Conservation (phyloP, 2,888 invertebrate species). For the Drosophila percnosoma region DNA sequence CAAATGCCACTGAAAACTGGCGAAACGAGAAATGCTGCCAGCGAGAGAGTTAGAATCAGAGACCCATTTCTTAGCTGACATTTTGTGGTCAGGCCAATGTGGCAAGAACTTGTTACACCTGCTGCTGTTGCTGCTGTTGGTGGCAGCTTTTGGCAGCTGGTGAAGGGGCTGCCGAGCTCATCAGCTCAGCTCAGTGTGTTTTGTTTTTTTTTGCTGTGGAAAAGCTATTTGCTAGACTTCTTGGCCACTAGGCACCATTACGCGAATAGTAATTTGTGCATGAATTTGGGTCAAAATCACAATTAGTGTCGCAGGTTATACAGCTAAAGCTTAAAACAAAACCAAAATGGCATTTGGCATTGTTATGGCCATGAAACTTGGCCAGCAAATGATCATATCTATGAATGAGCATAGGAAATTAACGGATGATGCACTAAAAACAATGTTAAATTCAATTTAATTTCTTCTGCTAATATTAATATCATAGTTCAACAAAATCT, state of each 20-base stretch:
- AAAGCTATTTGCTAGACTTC: constrained; percentile 45
- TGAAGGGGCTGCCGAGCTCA: constrained; percentile 32
- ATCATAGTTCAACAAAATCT: not conserved
- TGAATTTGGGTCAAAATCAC: constrained; percentile 79
- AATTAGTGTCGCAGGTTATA: constrained; percentile 68
- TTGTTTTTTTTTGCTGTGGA: constrained; percentile 4
- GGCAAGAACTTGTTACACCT: constrained; percentile 80
- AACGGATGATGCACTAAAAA: not conserved
- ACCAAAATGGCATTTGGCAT: constrained; percentile 33
- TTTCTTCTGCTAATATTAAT: not conserved
- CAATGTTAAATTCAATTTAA: not conserved
- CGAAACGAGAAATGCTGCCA: constrained; percentile 52
- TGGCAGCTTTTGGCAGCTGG: constrained; percentile 18
- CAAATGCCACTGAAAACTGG: constrained; percentile 51
- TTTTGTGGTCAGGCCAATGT: constrained; percentile 67
- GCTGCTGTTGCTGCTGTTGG: constrained; percentile 39
- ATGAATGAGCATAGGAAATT: not conserved
- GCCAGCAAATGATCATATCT: constrained; percentile 16
- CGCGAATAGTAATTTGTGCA: constrained; percentile 67
- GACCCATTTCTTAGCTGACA: constrained; percentile 76
- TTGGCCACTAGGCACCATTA: constrained; percentile 42
- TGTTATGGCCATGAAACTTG: constrained; percentile 22
- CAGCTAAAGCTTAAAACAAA: constrained; percentile 16
- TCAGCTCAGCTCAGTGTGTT: constrained; percentile 26
- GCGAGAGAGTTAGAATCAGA: constrained; percentile 48